Percentiles rank a stretch among this genome's conserved stretches.
phyloP scores from a whole-genome alignment of 53 echinoderm and acorn worm species.

The Arbacia lixula region DNA sequence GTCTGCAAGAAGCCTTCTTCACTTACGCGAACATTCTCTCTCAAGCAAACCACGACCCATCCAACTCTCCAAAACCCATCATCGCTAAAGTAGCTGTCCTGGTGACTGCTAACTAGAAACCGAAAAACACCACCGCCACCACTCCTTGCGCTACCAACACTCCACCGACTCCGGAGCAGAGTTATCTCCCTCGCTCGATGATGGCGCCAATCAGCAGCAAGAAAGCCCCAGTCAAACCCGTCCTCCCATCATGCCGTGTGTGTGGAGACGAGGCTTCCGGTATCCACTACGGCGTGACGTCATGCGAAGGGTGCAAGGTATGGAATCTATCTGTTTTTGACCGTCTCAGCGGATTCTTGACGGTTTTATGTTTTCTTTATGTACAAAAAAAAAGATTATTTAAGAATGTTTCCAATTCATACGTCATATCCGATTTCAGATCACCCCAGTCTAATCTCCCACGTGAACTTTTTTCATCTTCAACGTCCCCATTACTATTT shows the following conservation, averaged over 20 bases:
- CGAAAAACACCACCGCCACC: background rate
- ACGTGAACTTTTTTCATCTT: too few species aligned
- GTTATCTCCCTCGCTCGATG: background rate
- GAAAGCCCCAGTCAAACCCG: constrained; percentile 74
- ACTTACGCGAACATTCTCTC: background rate
- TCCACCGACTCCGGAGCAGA: background rate
- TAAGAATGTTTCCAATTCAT: too few species aligned
- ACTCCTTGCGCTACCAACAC: background rate
- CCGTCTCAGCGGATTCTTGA: too few species aligned
- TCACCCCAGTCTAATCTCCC: too few species aligned
- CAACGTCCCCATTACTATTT: too few species aligned
- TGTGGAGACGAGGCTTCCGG: constrained; percentile 94
- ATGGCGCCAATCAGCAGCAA: constrained; percentile 57
- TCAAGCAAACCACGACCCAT: background rate
- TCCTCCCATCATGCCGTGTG: constrained; percentile 86
- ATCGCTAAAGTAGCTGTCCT: background rate
- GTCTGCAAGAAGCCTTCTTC: background rate
- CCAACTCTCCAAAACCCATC: constrained; percentile 1
- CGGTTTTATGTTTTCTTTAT: too few species aligned
- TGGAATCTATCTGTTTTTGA: too few species aligned
- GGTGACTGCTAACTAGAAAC: too few species aligned
- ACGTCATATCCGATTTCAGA: too few species aligned
- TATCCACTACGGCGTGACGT: constrained; percentile 96
- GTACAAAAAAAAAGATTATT: too few species aligned
- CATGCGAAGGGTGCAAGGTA: constrained; percentile 99